Base-by-base conservation (phyloP, 2,113 vertebrate species). In the Limnothrissa miodon region DNA sequence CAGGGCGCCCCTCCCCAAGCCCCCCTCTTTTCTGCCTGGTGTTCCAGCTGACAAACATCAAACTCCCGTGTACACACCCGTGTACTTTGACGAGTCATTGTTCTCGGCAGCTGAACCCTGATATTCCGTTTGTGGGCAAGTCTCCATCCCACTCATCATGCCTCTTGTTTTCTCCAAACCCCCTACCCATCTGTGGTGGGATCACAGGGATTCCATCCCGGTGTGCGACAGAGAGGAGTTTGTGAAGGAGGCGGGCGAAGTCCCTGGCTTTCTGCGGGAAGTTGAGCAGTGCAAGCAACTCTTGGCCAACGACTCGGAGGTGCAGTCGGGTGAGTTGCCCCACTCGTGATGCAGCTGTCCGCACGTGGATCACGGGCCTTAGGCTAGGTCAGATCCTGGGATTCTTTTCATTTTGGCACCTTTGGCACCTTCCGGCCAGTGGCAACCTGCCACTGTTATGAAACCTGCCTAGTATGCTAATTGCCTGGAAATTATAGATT, bases 221-320 rank as follows among this genome's bases (percentile, higher is more conserved):
- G 87, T 90, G 79, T 97, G 93, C 13, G 93, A 95, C 85, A 36
- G 86, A 0, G 89, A 94, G 0, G 91, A 94, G 0, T 99, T 97
- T 90, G 89, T 97, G 42, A 94, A 91, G 0, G 97, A 99, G 86
- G 98, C 97, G 0, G 88, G 95, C 15, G 93, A 95, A n/a, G 93
- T 97, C 6, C 96, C 96, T 5, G 90, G 93, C 83, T 99, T 99
- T 85, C 90, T 96, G 87, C 87, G 91, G 11, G 92, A 94, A 4
- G 94, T 99, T 86, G 94, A 96, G 84, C 91, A 96, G 78, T 97
- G 94, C 85, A 94, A 87, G 83, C 88, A 87, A 83, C 90, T 88
- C 0, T 84, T 92, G 51, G 70, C 91, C 45, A 62, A 84, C 0
- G 51, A 84, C 0, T 84, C 87, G 0, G 83, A 88, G 70, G 83